These are phyloP conservation scores for Zaprionus ornatus DNA, from an alignment of 1,140 invertebrate genomes.

Conservation along the genomic window DNA sequence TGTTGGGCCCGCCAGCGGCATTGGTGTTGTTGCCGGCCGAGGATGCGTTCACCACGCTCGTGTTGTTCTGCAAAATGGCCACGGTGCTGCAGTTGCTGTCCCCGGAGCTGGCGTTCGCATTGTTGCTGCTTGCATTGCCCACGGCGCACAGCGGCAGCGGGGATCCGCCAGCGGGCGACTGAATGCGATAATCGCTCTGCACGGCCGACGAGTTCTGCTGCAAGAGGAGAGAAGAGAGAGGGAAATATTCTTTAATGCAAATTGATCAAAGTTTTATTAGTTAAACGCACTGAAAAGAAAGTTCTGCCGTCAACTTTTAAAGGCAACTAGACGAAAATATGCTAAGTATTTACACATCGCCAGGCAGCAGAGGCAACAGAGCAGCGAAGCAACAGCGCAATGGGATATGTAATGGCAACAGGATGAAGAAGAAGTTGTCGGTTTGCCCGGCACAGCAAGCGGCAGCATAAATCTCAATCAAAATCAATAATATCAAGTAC, in stretches of 20 bases:
- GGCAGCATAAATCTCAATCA: constrained; percentile 77
- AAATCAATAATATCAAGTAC: constrained; percentile 82
- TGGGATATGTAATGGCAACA: constrained; percentile 32
- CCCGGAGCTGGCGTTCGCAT: constrained; percentile 64
- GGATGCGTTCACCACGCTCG: constrained; percentile 68
- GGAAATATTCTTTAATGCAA: constrained; percentile 43
- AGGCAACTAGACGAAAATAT: constrained; percentile 51
- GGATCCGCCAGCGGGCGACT: constrained; percentile 81
- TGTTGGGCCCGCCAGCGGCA: constrained; percentile 96
- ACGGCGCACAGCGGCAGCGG: constrained; percentile 79
- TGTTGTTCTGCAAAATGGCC: constrained; percentile 82
- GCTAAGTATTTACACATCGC: constrained; percentile 58
- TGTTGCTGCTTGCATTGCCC: constrained; percentile 60
- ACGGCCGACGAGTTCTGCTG: constrained; percentile 85
- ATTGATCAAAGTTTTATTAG: constrained; percentile 60
- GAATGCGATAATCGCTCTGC: constrained; percentile 79
- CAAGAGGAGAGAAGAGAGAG: constrained; percentile 9
- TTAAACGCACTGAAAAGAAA: constrained; percentile 57
- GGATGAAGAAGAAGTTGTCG: neutral
- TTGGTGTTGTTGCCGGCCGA: constrained; percentile 82
- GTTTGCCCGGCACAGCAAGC: neutral
- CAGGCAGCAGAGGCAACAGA: constrained; percentile 1
- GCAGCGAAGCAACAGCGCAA: constrained; percentile 11
- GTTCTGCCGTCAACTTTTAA: constrained; percentile 13
- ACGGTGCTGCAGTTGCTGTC: constrained; percentile 68